Base-by-base conservation (phyloP, 2,888 invertebrate genomes). In the Drosophila leonis region DNA sequence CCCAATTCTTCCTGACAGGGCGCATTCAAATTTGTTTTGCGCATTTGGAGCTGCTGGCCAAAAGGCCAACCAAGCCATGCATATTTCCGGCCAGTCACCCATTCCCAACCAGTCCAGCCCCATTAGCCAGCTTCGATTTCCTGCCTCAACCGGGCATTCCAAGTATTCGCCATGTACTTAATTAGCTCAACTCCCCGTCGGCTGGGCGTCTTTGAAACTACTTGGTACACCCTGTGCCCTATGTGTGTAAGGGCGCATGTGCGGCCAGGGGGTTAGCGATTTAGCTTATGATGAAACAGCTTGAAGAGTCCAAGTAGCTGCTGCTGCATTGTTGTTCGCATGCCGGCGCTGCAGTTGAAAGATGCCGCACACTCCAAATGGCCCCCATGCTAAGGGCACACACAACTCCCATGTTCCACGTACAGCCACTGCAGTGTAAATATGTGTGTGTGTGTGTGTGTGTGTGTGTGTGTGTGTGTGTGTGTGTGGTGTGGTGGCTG, bases 281-380 rank as follows among this genome's bases (percentile, higher is more conserved):
- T 51, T 18, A 41, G 44, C 57, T 54, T 56, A 39, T 48, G 82
- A 82, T 62, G 72, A 64, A 67, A 69, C 66, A 69, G 75, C 85
- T 75, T 65, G 63, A 75, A 75, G 66, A 76, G 72, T 61, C 56
- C 18, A 54, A 46, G 63, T 54, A 60, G 52, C 72, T 67, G 66
- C 66, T 62, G 75, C 39, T 41, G 55, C 90, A 86, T 90, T 77
- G 81, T 66, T 76, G 71, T 59, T 68, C 72, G 79, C 82, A 90
- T 86, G 86, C 86, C 85, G 65, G 60, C 66, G 77, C 62, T 64
- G 76, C 80, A 85, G 81, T 85, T 90, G 86, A 86, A 86, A 86
- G 90, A 90, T 81, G 88, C 86, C 90, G 90, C 90, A 81, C 81
- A 81, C 72, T 71, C 70, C 72, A 71, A 73, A 49, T 49, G 55